Evolutionary conservation across 2,888 invertebrate genomes (phyloP), one percentile per base, ranked within the genome.

Genomic region (Pocota personata): DNA sequence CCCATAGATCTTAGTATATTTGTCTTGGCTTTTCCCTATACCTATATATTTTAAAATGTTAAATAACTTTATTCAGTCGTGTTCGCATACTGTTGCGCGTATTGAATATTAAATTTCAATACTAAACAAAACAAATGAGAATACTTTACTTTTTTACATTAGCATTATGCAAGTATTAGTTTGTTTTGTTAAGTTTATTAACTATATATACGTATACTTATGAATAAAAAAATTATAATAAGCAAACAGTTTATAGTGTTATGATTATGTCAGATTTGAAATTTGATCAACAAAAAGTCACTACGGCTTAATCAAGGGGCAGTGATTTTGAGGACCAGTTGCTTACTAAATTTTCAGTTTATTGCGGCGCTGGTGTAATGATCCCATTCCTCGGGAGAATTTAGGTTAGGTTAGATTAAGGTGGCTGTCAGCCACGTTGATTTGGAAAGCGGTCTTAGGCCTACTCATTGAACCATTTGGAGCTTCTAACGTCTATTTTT

Each of bases 71-170:
- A n/a, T 32, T 48, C 8, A 30, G 32, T 48, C 32, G n/a, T 32
- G 19, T 24, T 24, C 24, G 2, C 46, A 43, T 43, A 27, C 21
- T n/a, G 21, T 21, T 60, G 19, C 46, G 30, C 16, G 12, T 21
- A 43, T 16, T 6, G 24, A 27, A 43, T 10, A 2, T 58, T 21
- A 37, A 14, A 60, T 40, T 37, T 66, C 3, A 35, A 50, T 35
- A 37, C 37, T 24, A 40, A 24, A 40, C 10, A 14, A 50, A 66
- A 19, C 16, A 7, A 67, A 37, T 24, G 27, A 48, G 6, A 55
- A n/a, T n/a, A 66, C 35, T 50, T n/a, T 24, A 35, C 21, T 40
- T 67, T 67, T 52, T 50, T 35, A 50, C 24, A 35, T 66, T 21
- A 66, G 16, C 50, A 64, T n/a, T 8, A 48, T 21, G n/a, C 19